Evolutionary conservation across 2,113 vertebrate species (phyloP).

Genomic region (Pelecanus crispus): DNA sequence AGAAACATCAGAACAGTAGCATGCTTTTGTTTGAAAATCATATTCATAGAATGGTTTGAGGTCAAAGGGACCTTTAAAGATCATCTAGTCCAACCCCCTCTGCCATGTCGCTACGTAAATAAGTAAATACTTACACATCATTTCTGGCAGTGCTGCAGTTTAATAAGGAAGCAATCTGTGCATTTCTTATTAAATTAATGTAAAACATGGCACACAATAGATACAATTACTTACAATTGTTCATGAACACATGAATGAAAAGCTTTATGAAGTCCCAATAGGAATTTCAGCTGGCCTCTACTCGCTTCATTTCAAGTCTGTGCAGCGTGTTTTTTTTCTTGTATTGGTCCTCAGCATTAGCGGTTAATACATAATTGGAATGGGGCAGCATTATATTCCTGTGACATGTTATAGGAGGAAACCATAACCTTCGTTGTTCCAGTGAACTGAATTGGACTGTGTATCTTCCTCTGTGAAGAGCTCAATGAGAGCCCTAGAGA

Average conservation of each 20-base stretch:
- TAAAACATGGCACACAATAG: not conserved
- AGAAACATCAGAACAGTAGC: not conserved
- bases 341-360: not conserved
- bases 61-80: not conserved
- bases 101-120: not conserved
- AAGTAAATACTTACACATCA: not conserved
- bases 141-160: not conserved
- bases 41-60: not conserved
- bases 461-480: constrained; percentile 3
- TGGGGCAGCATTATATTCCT: not conserved
- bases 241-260: not conserved
- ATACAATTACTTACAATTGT: not conserved
- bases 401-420: not conserved
- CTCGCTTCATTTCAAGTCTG: not conserved
- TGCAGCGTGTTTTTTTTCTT: not conserved
- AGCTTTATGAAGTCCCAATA: not conserved
- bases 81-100: not conserved
- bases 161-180: not conserved
- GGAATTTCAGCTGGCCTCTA: not conserved
- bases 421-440: constrained; percentile 25
- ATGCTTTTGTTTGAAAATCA: not conserved
- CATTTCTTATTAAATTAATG: not conserved
- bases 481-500: not conserved
- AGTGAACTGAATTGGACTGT: not conserved
- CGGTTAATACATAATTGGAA: not conserved